Conservation (phyloP, 2,888 invertebrate genomes). For the Tenthredo distinguenda region DNA sequence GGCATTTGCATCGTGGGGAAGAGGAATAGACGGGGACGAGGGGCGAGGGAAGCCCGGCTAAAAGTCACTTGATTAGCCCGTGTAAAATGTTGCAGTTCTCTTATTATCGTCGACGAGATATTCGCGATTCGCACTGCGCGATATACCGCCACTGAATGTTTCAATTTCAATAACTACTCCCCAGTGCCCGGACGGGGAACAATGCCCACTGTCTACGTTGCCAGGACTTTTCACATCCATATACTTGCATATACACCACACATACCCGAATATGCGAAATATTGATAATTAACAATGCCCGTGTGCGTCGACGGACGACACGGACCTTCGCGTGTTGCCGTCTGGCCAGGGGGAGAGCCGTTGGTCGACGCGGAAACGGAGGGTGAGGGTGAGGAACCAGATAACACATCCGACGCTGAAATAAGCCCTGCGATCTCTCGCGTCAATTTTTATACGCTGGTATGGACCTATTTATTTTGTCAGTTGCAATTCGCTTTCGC, state of each 20-base stretch:
- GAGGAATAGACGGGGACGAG: conserved; percentile 47
- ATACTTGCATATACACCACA: not conserved
- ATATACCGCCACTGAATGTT: conserved; percentile 69
- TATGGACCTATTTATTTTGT: not conserved
- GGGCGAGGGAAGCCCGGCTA: conserved; percentile 37
- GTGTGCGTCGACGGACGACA: conserved; percentile 37
- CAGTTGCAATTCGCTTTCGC: not conserved
- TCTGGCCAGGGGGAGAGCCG: not conserved
- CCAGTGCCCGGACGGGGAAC: conserved; percentile 69
- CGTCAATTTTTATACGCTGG: conserved; percentile 9
- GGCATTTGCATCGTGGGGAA: conserved; percentile 48
- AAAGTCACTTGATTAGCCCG: conserved; percentile 67
- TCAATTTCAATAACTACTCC: conserved; percentile 79
- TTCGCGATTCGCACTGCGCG: conserved; percentile 20
- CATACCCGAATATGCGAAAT: conserved; percentile 71
- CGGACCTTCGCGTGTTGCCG: conserved; percentile 42
- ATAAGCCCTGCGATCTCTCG: not conserved
- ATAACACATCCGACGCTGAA: conserved; percentile 35
- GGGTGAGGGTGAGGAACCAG: conserved; percentile 55
- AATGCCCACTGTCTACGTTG: conserved; percentile 52
- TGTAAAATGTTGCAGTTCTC: conserved; percentile 63
- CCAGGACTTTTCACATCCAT: conserved; percentile 49
- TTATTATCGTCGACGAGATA: conserved; percentile 20
- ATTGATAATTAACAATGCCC: conserved; percentile 78
- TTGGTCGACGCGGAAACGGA: conserved; percentile 52